phyloP scores from a whole-genome alignment of 2,888 invertebrate genomes.

The Andrena trimmerana region DNA sequence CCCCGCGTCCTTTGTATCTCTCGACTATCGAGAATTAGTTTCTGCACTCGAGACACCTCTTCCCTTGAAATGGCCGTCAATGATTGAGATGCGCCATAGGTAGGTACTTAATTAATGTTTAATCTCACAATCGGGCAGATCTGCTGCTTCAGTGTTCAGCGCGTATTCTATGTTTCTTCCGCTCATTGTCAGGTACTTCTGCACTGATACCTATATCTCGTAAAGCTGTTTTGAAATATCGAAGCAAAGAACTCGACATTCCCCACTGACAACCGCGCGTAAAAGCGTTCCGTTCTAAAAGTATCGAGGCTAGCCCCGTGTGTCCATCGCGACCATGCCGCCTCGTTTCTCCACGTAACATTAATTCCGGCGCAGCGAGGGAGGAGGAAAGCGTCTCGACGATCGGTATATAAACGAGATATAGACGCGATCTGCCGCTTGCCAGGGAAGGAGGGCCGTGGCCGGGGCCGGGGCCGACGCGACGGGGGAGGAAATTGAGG shows the following conservation, averaged over 20 bases:
- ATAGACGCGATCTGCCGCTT: constrained; percentile 49
- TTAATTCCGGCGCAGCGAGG: constrained; percentile 39
- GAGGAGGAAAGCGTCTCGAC: constrained; percentile 54
- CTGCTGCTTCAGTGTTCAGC: too few relatives aligned
- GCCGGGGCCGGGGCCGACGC: constrained; percentile 2
- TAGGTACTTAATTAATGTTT: not conserved
- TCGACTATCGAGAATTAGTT: constrained; percentile 28
- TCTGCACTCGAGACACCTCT: constrained; percentile 18
- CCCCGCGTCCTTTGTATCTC: constrained; percentile 25
- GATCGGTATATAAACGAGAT: constrained; percentile 62
- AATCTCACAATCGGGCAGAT: too few relatives aligned
- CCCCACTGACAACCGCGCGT: not conserved
- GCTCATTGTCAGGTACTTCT: too few relatives aligned
- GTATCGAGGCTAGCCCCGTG: constrained; percentile 24
- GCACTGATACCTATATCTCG: not conserved
- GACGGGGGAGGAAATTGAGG: constrained; percentile 54
- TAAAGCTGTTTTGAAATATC: not conserved
- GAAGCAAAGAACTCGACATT: not conserved
- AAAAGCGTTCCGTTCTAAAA: constrained; percentile 33
- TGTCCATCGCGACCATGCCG: constrained; percentile 37
- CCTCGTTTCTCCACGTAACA: constrained; percentile 44
- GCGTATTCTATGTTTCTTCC: too few relatives aligned
- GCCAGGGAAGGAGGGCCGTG: not conserved
- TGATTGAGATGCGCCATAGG: not conserved
- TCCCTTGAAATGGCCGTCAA: not conserved